Percentiles rank a stretch among this genome's conserved stretches.
Evolutionary conservation across 30 jellyfish, hydroid and myxozoan genomes (phyloP).

Genomic region (Cassiopea xamachana): DNA sequence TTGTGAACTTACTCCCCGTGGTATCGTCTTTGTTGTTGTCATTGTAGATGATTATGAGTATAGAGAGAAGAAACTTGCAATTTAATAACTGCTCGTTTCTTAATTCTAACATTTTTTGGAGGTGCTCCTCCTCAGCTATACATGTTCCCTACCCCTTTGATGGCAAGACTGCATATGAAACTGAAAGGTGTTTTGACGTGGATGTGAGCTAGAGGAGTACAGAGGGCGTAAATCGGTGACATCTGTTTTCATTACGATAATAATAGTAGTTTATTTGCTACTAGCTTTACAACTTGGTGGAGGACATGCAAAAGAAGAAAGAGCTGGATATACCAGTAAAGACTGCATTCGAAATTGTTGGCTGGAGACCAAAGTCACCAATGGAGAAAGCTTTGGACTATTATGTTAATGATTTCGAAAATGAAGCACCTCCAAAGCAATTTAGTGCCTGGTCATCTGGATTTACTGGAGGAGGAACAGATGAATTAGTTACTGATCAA

Average conservation of each 20-base stretch:
- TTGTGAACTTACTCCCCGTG: neutral
- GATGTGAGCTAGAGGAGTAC: too few relatives aligned
- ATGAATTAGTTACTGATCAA: slow-evolving; percentile 52
- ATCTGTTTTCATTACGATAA: too few relatives aligned
- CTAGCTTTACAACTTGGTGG: slow-evolving; percentile 23
- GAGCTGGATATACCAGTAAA: slow-evolving; percentile 37
- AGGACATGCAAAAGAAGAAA: slow-evolving; percentile 11
- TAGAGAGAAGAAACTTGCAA: neutral
- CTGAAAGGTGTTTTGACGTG: too few relatives aligned
- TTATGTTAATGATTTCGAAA: slow-evolving; percentile 57
- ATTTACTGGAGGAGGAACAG: slow-evolving; percentile 59
- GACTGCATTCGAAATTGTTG: slow-evolving; percentile 36
- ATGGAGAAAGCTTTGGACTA: slow-evolving; percentile 46
- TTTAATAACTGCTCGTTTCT: too few relatives aligned
- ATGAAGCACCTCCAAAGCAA: slow-evolving; percentile 35
- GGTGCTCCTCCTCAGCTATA: too few relatives aligned
- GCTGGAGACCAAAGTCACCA: slow-evolving; percentile 55
- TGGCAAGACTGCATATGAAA: too few relatives aligned
- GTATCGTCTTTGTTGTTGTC: neutral
- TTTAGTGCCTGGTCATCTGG: slow-evolving; percentile 37
- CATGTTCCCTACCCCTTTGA: too few relatives aligned
- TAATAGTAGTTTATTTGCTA: neutral
- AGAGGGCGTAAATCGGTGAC: too few relatives aligned
- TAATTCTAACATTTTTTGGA: too few relatives aligned
- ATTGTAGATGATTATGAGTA: neutral